A percentile compares a stretch with the other conserved stretches of the same genome.
phyloP scores from a whole-genome alignment of 2,888 invertebrate species.

The Cryptus armator region DNA sequence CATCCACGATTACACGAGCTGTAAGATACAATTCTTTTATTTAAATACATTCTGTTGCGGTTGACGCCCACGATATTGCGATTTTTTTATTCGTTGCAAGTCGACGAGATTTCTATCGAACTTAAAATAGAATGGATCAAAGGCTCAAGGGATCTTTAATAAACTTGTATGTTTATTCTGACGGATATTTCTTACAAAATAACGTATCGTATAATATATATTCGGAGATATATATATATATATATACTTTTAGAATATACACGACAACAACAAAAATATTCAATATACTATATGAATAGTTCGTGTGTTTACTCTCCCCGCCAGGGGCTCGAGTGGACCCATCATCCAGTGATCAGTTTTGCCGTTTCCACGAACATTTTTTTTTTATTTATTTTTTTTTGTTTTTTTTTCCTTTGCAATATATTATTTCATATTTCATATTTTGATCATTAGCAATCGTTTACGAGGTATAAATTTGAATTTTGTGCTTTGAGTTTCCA shows the following conservation, averaged over 20 bases:
- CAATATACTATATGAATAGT: conserved; percentile 70
- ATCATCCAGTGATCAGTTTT: conserved; percentile 70
- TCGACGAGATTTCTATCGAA: conserved; percentile 1
- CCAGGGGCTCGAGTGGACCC: conserved; percentile 71
- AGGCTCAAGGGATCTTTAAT: conserved; percentile 69
- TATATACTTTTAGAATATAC: conserved; percentile 75
- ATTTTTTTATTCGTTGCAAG: not conserved
- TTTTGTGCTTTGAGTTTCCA: conserved; percentile 56
- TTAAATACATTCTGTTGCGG: conserved; percentile 43
- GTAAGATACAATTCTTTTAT: conserved; percentile 65
- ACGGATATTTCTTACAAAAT: conserved; percentile 81
- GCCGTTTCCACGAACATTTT: conserved; percentile 32
- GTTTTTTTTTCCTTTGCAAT: conserved; percentile 16
- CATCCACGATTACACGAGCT: conserved; percentile 30
- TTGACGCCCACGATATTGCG: conserved; percentile 11
- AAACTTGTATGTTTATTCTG: conserved; percentile 79
- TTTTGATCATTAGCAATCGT: conserved; percentile 29
- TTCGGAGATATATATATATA: conserved; percentile 36
- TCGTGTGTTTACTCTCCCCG: conserved; percentile 64
- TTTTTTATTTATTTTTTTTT: conserved; percentile 26
- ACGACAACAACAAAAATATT: conserved; percentile 81
- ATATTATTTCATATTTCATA: conserved; percentile 21
- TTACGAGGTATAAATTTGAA: conserved; percentile 51
- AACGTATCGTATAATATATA: conserved; percentile 72
- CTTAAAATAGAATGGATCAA: conserved; percentile 44